Conservation (phyloP, 2,888 invertebrate species). For the Sphinx pinastri region DNA sequence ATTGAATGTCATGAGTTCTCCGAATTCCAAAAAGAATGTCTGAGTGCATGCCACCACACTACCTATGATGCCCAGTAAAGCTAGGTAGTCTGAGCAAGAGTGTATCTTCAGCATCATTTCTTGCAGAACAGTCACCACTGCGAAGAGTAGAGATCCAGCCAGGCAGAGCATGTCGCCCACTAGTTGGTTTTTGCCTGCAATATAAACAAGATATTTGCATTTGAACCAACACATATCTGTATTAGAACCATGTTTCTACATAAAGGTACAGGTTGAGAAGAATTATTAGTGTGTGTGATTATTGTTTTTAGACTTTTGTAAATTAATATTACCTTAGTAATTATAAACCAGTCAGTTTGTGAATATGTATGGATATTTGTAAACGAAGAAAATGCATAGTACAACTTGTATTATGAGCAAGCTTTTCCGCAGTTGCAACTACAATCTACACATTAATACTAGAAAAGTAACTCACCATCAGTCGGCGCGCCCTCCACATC, state of each 20-base stretch:
- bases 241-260: no score
- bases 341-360: no score
- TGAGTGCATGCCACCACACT: conserved; percentile 90
- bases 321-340: no score
- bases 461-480: conserved; percentile 77
- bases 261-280: no score
- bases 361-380: no score
- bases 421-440: no score
- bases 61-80: conserved; percentile 91
- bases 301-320: no score
- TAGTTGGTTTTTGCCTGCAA: conserved; percentile 89
- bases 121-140: conserved; percentile 91
- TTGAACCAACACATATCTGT: no score
- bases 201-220: neutral
- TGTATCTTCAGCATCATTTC: conserved; percentile 92
- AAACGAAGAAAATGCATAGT: no score
- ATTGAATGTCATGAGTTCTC: conserved; percentile 86
- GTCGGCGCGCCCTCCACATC: conserved; percentile 89
- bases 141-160: conserved; percentile 90
- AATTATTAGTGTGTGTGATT: no score
- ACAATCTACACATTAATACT: no score
- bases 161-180: conserved; percentile 93
- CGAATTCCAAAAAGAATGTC: conserved; percentile 90
- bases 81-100: conserved; percentile 91
- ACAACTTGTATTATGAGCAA: no score